Conservation (phyloP, 2,113 vertebrate species). For the Cervus canadensis region DNA sequence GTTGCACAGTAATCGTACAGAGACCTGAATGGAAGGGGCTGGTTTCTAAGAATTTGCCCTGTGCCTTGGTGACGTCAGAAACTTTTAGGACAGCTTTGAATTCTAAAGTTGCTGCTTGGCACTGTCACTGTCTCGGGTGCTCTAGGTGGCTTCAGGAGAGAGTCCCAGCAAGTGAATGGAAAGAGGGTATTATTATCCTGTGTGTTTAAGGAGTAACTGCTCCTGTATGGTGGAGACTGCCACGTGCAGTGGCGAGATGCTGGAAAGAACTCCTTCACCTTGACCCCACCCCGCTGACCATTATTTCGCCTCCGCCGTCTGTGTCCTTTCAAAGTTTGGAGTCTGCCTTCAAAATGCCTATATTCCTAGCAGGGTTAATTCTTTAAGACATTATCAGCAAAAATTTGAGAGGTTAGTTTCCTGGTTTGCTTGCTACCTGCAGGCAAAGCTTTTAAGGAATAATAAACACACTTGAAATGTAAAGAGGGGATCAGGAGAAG, state of each 20-base stretch:
- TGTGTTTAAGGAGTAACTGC: neutral
- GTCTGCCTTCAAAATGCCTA: neutral
- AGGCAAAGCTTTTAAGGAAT: neutral
- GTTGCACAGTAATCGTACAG: neutral
- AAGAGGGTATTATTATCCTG: neutral
- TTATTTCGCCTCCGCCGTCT: neutral
- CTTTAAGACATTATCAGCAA: neutral
- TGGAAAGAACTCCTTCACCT: neutral
- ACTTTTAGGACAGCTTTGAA: neutral
- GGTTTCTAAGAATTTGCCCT: constrained; percentile 27
- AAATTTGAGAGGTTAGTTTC: neutral
- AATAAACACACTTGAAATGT: neutral
- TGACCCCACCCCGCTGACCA: neutral
- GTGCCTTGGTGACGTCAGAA: neutral
- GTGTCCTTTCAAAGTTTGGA: neutral
- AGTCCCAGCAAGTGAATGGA: neutral
- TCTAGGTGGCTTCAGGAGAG: neutral
- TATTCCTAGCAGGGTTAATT: neutral
- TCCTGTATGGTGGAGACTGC: neutral
- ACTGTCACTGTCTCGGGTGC: neutral
- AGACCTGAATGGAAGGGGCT: neutral
- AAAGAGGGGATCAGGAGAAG: neutral
- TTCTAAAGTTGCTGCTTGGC: neutral
- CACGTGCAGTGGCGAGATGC: neutral
- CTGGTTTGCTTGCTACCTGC: neutral